Base-by-base conservation (phyloP, 2,113 vertebrate genomes). In the Leptobrachium leishanense region DNA sequence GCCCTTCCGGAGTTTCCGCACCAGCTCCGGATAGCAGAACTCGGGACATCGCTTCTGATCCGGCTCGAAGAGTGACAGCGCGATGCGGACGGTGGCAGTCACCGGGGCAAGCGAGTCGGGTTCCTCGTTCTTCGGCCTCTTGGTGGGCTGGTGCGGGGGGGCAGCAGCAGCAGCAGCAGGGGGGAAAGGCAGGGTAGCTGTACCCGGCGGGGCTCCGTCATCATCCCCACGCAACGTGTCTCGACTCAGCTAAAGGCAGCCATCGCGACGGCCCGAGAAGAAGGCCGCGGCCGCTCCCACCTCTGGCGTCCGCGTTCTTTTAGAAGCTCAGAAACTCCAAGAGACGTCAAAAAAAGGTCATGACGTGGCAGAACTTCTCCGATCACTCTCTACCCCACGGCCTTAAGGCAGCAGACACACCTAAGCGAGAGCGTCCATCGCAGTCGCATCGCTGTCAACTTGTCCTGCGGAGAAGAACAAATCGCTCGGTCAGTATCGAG, bases 1-100 rank as follows among this genome's bases (percentile, higher is more conserved):
- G 75, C 85, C 90, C n/a, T 81, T 89, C n/a, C 81, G 82, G 0
- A 81, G 86, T 44, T 85, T 92, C 74, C 90, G 91, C 41, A 94
- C 55, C 7, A 98, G 88, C 65, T 97, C 94, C 0, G 88, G 89
- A 85, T 97, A 99, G 86, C 90, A 95, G 85, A 99, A 99, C 82
- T 99, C 97, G 0, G 95, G 95, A n/a, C 95, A 98, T 40, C 84
- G 90, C 41, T 89, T 89, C 69, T 96, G 91, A 63, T 96, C 93
- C 0, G 96, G 90, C 79, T 98, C 93, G 0, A 95, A 96, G 40
- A 99, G 92, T 0, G 84, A 83, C 0, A 99, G 87, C 0, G 92
- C 85, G 12, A 96, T 91, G 0, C 98, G 92, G 6, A 93, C 90
- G 0, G 93, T 75, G 0, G 90, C 87, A 0, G 94, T 87, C 0